Evolutionary conservation across 2,113 vertebrate species (phyloP), one percentile per base, ranked within the genome.

Genomic region (Nerophis ophidion): DNA sequence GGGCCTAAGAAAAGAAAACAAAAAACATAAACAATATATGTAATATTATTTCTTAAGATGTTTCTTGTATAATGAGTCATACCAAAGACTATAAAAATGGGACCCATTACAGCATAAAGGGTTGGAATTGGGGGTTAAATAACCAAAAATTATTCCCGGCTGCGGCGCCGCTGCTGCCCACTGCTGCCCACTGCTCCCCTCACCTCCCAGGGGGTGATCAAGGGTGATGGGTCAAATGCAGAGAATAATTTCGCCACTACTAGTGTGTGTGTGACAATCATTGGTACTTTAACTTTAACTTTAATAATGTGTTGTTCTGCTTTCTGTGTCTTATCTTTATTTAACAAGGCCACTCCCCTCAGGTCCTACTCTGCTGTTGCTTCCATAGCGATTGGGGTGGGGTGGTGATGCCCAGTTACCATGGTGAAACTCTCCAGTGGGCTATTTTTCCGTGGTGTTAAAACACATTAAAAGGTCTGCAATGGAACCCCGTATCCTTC

Each of bases 301-400:
- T 49, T 58, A 14, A 5, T n/a, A n/a, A 13, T 15, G n/a, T 51
- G 9, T 36, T 26, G 59, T 70, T 53, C 35, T 57, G 44, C 44
- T 54, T 45, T 51, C 63, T 13, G 13, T 7, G 60, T 48, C 52
- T 56, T 26, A 34, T 14, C 42, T 54, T n/a, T 52, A 14, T 26
- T 73, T 42, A 15, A 47, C 71, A 54, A 38, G 14, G 11, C 38
- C 0, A 34, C 61, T 54, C 48, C 60, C 70, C 76, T 58, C 46
- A 44, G 78, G 74, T 77, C 69, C 56, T 38, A 66, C 48, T 64
- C 70, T 57, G 71, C 74, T 75, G 76, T 61, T 74, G 60, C 50
- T 1, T 13, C 26, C 68, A 72, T 72, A 63, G 68, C 8, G 51
- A 49, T 26, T 17, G 19, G 50, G 12, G 11, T 5, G 13, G 48